Conservation (phyloP, 2,113 vertebrate genomes). For the Acrocephalus arundinaceus region DNA sequence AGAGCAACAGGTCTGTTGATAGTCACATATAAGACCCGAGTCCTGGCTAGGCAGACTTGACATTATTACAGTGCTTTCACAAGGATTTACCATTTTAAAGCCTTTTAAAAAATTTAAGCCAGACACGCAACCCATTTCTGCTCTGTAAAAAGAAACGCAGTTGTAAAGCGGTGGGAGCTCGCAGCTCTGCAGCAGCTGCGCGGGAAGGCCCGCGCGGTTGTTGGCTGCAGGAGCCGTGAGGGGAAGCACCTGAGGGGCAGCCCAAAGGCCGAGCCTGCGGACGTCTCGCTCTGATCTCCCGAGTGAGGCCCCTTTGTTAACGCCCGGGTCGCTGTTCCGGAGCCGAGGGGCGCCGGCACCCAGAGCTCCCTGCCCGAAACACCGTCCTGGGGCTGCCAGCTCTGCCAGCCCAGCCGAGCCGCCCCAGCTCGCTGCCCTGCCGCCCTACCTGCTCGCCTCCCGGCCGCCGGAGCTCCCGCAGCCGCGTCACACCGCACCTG, state of each 20-base stretch:
- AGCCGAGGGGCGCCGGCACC: neutral
- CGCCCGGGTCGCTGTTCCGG: neutral
- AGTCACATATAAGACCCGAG: accelerated
- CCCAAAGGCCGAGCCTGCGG: neutral
- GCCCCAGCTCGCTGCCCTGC: neutral
- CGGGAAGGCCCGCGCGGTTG: accelerated
- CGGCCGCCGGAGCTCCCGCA: neutral
- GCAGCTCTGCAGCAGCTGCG: neutral
- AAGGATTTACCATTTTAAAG: neutral
- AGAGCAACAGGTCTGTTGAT: neutral
- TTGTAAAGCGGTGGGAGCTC: accelerated
- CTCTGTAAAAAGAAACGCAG: accelerated
- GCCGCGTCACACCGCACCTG: neutral
- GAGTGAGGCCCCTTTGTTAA: accelerated
- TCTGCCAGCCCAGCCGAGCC: accelerated
- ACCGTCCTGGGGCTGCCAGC: neutral
- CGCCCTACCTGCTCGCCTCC: neutral
- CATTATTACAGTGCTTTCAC: accelerated
- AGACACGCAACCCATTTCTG: accelerated
- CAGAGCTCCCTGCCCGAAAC: neutral
- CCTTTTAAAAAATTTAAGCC: neutral
- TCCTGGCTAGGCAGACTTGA: neutral
- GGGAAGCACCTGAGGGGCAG: neutral
- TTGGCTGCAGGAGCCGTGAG: accelerated
- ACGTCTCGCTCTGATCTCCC: accelerated